Conservation (phyloP, 2,888 invertebrate genomes). For the Mythimna pallens region DNA sequence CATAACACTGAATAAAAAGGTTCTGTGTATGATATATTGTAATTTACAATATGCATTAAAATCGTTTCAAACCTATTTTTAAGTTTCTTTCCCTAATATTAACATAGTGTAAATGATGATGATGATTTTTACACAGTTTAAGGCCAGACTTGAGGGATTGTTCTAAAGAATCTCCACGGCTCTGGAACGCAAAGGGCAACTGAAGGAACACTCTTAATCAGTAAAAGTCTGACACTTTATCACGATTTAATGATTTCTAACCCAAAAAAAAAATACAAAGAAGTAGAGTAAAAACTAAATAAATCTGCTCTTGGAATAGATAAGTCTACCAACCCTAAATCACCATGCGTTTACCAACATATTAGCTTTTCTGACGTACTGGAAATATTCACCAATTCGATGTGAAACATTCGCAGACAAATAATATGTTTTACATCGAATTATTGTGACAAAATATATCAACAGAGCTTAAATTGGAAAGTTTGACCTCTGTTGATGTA, state of each 20-base stretch:
- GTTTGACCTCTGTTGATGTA: too few species aligned
- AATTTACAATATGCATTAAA: not conserved
- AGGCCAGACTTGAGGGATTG: too few species aligned
- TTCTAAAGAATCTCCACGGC: too few species aligned
- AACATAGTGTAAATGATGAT: too few species aligned
- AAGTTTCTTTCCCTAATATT: too few species aligned
- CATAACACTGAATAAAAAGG: not conserved
- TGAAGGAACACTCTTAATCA: too few species aligned
- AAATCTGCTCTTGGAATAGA: not conserved
- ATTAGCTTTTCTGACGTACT: not conserved
- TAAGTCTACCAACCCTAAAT: not conserved
- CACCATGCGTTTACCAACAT: not conserved
- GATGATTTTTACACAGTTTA: too few species aligned
- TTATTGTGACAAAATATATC: not conserved
- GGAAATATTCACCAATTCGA: not conserved
- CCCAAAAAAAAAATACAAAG: not conserved
- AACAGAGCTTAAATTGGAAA: not conserved
- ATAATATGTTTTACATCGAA: too few species aligned
- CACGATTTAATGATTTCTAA: too few species aligned
- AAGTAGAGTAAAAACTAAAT: not conserved
- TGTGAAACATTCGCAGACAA: not conserved
- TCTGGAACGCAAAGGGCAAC: too few species aligned
- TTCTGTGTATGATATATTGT: not conserved
- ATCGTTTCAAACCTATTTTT: not conserved
- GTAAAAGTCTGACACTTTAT: too few species aligned